These are phyloP conservation scores for Fragum fragum DNA, from an alignment of 2,888 invertebrate species.

Conservation along the genomic window DNA sequence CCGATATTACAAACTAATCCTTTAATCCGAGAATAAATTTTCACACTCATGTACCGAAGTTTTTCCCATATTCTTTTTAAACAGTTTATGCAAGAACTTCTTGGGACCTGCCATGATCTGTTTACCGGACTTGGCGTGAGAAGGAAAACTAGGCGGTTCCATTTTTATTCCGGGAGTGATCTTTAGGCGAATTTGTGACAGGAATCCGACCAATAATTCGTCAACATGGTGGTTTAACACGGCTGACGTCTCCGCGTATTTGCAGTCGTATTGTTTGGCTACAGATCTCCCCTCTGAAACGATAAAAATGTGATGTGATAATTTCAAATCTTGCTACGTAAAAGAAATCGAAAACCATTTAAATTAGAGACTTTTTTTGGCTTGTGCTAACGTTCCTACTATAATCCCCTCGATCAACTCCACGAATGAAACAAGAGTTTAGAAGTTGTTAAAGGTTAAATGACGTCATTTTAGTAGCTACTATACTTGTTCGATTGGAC, in stretches of 20 bases:
- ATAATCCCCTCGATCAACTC: too few species aligned
- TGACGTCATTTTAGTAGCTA: too few species aligned
- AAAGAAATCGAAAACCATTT: too few species aligned
- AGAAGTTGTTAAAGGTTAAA: too few species aligned
- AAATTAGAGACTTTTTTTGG: too few species aligned
- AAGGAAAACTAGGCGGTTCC: constrained; percentile 57
- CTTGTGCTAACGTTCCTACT: too few species aligned
- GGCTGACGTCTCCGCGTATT: constrained; percentile 97
- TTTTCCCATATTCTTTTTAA: constrained; percentile 68
- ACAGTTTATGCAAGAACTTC: constrained; percentile 67
- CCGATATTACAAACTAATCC: too few species aligned
- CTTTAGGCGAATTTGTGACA: constrained; percentile 95
- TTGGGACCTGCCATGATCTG: constrained; percentile 66
- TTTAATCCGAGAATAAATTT: constrained; percentile 45
- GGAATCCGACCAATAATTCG: constrained; percentile 96
- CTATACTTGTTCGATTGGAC: too few species aligned
- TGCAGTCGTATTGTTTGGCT: constrained; percentile 90
- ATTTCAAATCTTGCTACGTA: too few species aligned
- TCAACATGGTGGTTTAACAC: constrained; percentile 98
- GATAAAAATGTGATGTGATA: neutral
- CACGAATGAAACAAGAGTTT: too few species aligned
- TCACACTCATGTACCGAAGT: constrained; percentile 55
- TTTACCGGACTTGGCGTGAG: constrained; percentile 55
- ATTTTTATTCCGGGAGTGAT: constrained; percentile 63
- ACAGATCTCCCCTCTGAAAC: constrained; percentile 62